phyloP scores from a whole-genome alignment of 2,888 invertebrate genomes.

The Nephrotoma flavescens region DNA sequence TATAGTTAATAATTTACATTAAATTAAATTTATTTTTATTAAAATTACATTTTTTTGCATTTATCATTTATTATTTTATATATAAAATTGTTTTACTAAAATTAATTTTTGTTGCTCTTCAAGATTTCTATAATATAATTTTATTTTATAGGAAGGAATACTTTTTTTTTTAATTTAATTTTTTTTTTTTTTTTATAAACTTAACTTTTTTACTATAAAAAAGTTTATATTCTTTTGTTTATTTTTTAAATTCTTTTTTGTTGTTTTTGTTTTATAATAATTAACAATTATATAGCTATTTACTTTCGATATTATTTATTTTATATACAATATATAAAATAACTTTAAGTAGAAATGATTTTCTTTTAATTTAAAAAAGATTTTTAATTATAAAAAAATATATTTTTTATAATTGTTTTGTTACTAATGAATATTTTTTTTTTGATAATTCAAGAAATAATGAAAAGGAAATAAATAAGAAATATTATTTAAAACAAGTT shows the following conservation, averaged over 20 bases:
- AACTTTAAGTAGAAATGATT: background rate
- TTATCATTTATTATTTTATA: background rate
- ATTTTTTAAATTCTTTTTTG: background rate
- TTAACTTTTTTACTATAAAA: background rate
- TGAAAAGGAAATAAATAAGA: background rate
- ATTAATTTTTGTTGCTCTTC: background rate
- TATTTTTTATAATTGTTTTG: background rate
- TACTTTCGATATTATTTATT: background rate
- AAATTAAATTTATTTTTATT: background rate
- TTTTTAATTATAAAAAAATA: background rate
- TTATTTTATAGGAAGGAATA: background rate
- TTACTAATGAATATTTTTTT: background rate
- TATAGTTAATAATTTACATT: background rate
- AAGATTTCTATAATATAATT: background rate
- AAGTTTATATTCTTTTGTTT: background rate
- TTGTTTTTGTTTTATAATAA: background rate
- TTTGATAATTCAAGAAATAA: background rate
- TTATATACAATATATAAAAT: background rate
- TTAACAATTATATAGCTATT: background rate
- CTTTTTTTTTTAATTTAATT: background rate
- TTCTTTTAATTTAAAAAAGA: background rate
- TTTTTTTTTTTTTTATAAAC: background rate
- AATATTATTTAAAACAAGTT: background rate
- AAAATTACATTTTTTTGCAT: background rate
- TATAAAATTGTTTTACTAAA: background rate